A percentile compares a stretch with the other conserved stretches of the same genome.
Evolutionary conservation across 2,113 vertebrate genomes (phyloP).

Genomic region (Engraulis encrasicolus): DNA sequence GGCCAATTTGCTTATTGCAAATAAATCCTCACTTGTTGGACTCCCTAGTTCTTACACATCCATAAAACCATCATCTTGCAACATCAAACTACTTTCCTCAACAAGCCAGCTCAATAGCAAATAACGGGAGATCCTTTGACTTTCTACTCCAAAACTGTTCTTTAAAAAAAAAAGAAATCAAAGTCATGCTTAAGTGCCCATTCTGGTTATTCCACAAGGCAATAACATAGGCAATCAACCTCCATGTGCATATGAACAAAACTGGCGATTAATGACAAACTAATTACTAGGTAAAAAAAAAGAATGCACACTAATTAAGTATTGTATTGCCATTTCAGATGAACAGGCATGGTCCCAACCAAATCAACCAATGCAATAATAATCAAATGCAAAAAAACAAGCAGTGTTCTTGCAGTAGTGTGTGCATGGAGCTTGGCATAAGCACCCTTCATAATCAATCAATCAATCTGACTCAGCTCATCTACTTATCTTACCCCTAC

Average conservation of each 20-base stretch:
- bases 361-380: too few relatives aligned
- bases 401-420: background rate
- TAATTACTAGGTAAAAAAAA: too few relatives aligned
- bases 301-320: too few relatives aligned
- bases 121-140: background rate
- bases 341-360: too few relatives aligned
- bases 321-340: too few relatives aligned
- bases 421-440: background rate
- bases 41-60: background rate
- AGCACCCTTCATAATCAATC: background rate
- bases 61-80: background rate
- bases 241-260: too few relatives aligned
- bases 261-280: too few relatives aligned
- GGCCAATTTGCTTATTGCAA: too few relatives aligned
- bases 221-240: background rate
- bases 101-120: background rate
- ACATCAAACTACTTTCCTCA: background rate
- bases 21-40: background rate
- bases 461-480: background rate
- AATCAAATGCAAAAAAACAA: too few relatives aligned
- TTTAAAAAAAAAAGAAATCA: too few relatives aligned
- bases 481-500: too few relatives aligned
- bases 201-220: background rate
- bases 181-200: background rate
- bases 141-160: background rate